Percentiles rank a stretch among this genome's conserved stretches.
These are phyloP conservation scores for Nannospalax galili DNA, from an alignment of 2,113 vertebrate genomes.

Conservation along the genomic window DNA sequence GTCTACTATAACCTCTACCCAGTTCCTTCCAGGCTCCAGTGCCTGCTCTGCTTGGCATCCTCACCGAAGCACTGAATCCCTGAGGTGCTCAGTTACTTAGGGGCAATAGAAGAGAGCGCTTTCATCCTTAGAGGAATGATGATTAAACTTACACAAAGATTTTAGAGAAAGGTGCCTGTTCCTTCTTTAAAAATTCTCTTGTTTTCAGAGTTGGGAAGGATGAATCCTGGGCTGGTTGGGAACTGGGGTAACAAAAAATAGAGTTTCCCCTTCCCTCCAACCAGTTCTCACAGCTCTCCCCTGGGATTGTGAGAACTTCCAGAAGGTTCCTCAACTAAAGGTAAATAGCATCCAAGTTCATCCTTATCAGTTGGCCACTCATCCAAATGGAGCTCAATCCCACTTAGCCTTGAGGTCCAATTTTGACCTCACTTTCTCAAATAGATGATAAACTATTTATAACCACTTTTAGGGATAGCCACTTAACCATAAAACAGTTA, in stretches of 20 bases:
- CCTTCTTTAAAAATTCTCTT: not conserved
- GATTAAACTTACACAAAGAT: not conserved
- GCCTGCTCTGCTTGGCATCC: not conserved
- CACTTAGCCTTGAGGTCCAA: not conserved
- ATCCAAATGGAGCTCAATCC: not conserved
- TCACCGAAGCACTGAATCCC: not conserved
- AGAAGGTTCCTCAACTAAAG: not conserved
- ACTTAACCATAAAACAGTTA: not conserved
- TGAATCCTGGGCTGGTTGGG: not conserved
- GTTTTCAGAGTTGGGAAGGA: not conserved
- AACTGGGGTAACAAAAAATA: not conserved
- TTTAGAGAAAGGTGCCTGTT: not conserved
- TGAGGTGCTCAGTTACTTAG: not conserved
- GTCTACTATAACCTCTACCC: not conserved
- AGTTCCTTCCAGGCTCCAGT: not conserved
- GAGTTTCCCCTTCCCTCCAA: too few relatives aligned
- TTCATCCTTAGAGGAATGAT: not conserved
- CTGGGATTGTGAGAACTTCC: not conserved
- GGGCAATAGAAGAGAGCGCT: not conserved
- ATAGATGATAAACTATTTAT: conserved; percentile 12
- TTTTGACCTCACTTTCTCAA: not conserved
- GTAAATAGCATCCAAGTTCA: not conserved
- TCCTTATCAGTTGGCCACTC: not conserved
- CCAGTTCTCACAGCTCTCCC: accelerated
- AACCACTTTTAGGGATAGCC: not conserved